phyloP scores from a whole-genome alignment of 2,113 vertebrate species.

The Ceyx cyanopectus region DNA sequence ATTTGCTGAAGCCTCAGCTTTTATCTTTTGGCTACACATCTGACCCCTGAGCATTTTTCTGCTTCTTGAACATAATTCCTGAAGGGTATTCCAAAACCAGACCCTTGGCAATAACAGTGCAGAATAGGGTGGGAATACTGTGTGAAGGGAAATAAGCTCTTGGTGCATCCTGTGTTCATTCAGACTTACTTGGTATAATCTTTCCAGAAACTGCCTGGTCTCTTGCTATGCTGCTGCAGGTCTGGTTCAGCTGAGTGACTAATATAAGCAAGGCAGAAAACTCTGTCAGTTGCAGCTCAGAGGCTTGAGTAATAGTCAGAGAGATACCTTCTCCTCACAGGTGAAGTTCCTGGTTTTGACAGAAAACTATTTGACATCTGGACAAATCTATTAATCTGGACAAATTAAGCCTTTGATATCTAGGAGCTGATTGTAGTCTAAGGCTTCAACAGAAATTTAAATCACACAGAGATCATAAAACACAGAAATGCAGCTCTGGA shows the following conservation, averaged over 20 bases:
- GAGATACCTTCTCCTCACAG: not conserved
- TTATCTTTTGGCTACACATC: not conserved
- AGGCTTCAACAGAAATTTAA: not conserved
- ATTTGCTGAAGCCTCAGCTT: not conserved
- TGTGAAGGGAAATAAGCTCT: not conserved
- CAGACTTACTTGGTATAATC: not conserved
- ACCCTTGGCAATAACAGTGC: not conserved
- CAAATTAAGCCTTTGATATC: not conserved
- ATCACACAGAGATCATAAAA: not conserved
- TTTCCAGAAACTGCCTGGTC: not conserved
- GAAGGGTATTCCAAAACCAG: not conserved
- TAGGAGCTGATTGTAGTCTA: not conserved
- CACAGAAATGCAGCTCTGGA: not conserved
- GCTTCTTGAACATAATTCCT: not conserved
- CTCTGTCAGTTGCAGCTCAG: not conserved
- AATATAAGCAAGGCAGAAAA: not conserved
- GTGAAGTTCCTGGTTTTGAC: not conserved
- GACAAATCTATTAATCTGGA: not conserved
- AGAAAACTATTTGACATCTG: not conserved
- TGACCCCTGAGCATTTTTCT: not conserved
- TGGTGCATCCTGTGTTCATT: not conserved
- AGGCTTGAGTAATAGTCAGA: not conserved
- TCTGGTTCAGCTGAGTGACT: not conserved
- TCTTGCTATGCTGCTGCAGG: not conserved
- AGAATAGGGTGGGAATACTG: not conserved